These are phyloP conservation scores for Conopomorpha cramerella DNA, from an alignment of 1,140 invertebrate species.

Conservation along the genomic window DNA sequence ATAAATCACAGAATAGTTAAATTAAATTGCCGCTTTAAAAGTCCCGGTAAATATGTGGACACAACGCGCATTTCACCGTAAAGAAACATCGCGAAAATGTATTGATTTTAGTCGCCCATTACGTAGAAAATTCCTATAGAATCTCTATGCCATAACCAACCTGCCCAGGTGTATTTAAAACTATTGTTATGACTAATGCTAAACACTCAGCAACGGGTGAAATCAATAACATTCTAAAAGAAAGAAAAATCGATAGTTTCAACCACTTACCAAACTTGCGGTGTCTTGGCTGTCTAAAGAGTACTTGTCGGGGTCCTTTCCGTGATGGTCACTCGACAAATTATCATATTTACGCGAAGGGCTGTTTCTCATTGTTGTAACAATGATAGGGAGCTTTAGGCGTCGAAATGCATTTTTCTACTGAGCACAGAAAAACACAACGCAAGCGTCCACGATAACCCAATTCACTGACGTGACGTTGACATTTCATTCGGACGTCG, in stretches of 20 bases:
- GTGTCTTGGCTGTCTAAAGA: slow-evolving; percentile 57
- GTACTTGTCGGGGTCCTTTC: slow-evolving; percentile 51
- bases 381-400: slow-evolving; percentile 25
- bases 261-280: slow-evolving; percentile 54
- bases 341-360: slow-evolving; percentile 56
- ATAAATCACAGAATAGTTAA: no score
- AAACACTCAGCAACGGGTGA: no score
- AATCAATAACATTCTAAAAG: slow-evolving; percentile 43
- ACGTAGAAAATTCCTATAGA: no score
- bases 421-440: slow-evolving; percentile 26
- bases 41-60: no score
- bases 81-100: no score
- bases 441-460: slow-evolving; percentile 20
- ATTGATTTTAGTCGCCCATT: no score
- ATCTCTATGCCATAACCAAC: no score
- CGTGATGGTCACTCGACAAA: slow-evolving; percentile 45
- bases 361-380: slow-evolving; percentile 57
- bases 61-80: no score
- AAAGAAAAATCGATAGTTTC: slow-evolving; percentile 57
- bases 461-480: slow-evolving; percentile 9
- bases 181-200: no score
- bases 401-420: slow-evolving; percentile 44
- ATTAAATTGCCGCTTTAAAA: no score
- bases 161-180: no score
- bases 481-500: no score